phyloP scores from a whole-genome alignment of 1,140 invertebrate genomes.

The Achroia grisella region DNA sequence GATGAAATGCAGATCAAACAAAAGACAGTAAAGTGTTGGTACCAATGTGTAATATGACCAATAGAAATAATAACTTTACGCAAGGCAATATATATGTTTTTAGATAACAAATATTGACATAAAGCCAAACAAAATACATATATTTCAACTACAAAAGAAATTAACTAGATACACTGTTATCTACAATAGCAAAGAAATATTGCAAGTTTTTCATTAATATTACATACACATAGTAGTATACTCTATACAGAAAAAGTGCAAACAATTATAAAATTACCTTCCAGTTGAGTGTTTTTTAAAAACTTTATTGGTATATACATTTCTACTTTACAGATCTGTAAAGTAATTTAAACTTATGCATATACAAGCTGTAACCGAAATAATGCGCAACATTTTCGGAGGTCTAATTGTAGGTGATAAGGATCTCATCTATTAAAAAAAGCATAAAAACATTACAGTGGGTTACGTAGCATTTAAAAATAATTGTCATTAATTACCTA shows the following conservation, averaged over 20 bases:
- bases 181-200: constrained; percentile 50
- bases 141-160: constrained; percentile 39
- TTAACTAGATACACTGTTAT: constrained; percentile 44
- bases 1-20: too few relatives aligned
- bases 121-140: constrained; percentile 39
- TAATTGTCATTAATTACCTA: too few relatives aligned
- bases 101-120: constrained; percentile 36
- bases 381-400: too few relatives aligned
- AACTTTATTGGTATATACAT: too few relatives aligned
- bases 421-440: too few relatives aligned
- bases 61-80: constrained; percentile 40
- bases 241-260: constrained; percentile 38
- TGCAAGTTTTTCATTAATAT: constrained; percentile 32
- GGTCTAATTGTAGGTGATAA: too few relatives aligned
- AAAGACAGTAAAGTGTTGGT: constrained; percentile 11
- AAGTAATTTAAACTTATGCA: too few relatives aligned
- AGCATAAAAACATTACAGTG: too few relatives aligned
- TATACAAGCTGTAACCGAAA: too few relatives aligned
- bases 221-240: constrained; percentile 34
- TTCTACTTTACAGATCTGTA: too few relatives aligned
- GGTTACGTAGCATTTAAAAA: too few relatives aligned
- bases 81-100: constrained; percentile 52
- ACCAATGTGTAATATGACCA: constrained; percentile 48
- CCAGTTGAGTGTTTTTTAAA: constrained; percentile 21
- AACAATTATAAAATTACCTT: constrained; percentile 43